phyloP scores from a whole-genome alignment of 2,888 invertebrate genomes.

The Chesias legatella region DNA sequence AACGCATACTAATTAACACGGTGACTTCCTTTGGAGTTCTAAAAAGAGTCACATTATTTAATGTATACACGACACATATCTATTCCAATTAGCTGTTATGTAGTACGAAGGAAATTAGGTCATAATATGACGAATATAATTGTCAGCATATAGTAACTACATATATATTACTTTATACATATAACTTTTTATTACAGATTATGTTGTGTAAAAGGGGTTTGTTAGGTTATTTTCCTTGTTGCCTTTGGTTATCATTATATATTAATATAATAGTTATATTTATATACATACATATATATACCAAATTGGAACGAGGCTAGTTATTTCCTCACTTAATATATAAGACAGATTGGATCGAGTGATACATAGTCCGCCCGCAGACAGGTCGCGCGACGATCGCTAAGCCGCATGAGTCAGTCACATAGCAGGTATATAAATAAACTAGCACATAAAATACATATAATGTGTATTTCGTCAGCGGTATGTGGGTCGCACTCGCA shows the following conservation, averaged over 20 bases:
- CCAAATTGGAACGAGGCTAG: neutral
- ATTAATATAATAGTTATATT: too few relatives aligned
- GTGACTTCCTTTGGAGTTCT: slow-evolving; percentile 60
- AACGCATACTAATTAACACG: slow-evolving; percentile 64
- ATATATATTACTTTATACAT: too few relatives aligned
- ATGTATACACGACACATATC: slow-evolving; percentile 39
- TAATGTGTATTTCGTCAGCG: slow-evolving; percentile 53
- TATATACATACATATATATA: too few relatives aligned
- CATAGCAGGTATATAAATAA: slow-evolving; percentile 36
- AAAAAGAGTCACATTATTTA: slow-evolving; percentile 42
- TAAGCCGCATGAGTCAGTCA: slow-evolving; percentile 38
- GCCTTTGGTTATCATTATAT: too few relatives aligned
- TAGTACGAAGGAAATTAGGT: slow-evolving; percentile 46
- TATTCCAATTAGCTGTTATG: slow-evolving; percentile 38
- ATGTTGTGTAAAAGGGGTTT: neutral
- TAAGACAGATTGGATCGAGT: slow-evolving; percentile 8
- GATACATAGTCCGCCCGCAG: slow-evolving; percentile 12
- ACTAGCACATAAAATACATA: slow-evolving; percentile 40
- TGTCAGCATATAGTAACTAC: too few relatives aligned
- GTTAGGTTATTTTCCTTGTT: neutral
- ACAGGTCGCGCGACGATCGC: slow-evolving; percentile 23
- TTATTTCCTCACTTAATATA: neutral
- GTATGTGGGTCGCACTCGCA: slow-evolving; percentile 57
- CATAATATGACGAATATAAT: slow-evolving; percentile 39
- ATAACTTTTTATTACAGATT: too few relatives aligned